phyloP scores from a whole-genome alignment of 2,113 vertebrate species.

The Condylura cristata region DNA sequence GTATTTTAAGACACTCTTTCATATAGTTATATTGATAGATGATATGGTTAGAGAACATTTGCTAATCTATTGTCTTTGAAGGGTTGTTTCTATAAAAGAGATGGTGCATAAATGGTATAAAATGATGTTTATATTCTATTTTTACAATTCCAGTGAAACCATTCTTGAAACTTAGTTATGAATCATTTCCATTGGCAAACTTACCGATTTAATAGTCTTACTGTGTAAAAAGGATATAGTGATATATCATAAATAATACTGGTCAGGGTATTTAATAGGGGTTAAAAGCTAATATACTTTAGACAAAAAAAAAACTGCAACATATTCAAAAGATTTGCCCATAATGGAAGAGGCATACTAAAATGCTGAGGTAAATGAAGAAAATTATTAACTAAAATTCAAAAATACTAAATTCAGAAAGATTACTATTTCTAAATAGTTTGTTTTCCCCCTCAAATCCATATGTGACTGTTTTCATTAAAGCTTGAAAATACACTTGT shows the following conservation, averaged over 20 bases:
- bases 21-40: neutral
- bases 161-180: neutral
- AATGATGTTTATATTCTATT: neutral
- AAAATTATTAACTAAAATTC: neutral
- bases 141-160: neutral
- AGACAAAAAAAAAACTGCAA: neutral
- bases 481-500: neutral
- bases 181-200: neutral
- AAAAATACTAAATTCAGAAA: neutral
- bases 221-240: neutral
- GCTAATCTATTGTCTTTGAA: neutral
- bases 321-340: neutral
- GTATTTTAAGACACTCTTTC: neutral
- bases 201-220: neutral
- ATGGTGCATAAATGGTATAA: neutral
- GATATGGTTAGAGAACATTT: neutral
- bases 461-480: neutral
- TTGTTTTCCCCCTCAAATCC: neutral
- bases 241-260: neutral
- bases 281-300: conserved; percentile 1
- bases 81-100: neutral
- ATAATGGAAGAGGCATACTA: neutral
- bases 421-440: neutral
- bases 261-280: neutral
- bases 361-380: neutral